Evolutionary conservation across 2,113 vertebrate species (phyloP), one percentile per base, ranked within the genome.

Genomic region (Manacus vitellinus): DNA sequence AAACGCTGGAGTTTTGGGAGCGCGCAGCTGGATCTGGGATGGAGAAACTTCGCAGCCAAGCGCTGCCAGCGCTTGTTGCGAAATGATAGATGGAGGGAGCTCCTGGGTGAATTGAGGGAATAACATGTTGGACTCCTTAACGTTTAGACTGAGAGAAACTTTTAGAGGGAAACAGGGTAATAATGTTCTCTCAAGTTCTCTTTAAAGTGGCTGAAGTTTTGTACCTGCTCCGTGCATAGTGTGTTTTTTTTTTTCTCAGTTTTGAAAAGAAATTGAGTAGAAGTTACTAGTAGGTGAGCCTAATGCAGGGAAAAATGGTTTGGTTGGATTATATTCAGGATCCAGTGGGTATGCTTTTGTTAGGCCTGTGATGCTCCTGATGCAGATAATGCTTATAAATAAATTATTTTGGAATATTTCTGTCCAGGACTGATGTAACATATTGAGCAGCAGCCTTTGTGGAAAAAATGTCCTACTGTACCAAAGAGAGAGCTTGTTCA

Each of bases 331-430:
- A 9, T 23, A 10, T 71, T 85, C 56, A 52, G 33, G 30, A 19
- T 10, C 24, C 17, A 4, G 8, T 3, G 4, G 17, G 33, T 71
- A 46, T 10, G 52, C 21, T 66, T 52, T 71, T 67, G 17, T 16
- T 74, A 84, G 83, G 91, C 79, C 75, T 84, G 20, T 63, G 65
- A 91, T 4, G 10, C 61, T 86, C 76, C 91, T 20, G 68, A 22
- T 86, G 89, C 16, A 30, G 56, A 35, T 66, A 41, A 68, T 37
- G 56, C 52, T 84, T 78, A 78, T 87, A 89, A 91, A 96, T 72
- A 82, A 86, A 89, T 94, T 37, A 75, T 84, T 95, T 80, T 91
- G 95, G 92, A 81, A 89, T 94, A 88, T 94, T 97, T 96, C 80
- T 75, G 86, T 81, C 88, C 73, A 94, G 90, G 94, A 81, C 73